These are phyloP conservation scores for Macrobrachium nipponense DNA, from an alignment of 1,140 invertebrate genomes.

Conservation along the genomic window DNA sequence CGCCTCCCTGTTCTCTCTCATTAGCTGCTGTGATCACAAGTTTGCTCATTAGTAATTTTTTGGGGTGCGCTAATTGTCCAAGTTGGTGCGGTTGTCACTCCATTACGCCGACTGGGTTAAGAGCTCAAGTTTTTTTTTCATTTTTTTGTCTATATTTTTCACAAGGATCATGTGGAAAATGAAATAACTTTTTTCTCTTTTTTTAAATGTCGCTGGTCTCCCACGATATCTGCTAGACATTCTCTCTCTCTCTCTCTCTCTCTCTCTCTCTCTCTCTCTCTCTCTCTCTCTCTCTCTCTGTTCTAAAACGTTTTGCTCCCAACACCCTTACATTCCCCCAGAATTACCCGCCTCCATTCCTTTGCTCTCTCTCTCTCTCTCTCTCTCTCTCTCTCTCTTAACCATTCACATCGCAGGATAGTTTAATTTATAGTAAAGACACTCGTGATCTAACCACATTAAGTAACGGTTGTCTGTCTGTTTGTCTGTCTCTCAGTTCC, in stretches of 20 bases:
- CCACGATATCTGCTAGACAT: neutral
- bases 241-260: neutral
- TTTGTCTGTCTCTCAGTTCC: neutral
- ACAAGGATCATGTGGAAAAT: neutral
- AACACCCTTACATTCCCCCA: too few relatives aligned
- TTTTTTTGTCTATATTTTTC: neutral
- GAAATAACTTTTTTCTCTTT: neutral
- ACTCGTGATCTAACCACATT: too few relatives aligned
- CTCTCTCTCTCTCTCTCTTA: neutral
- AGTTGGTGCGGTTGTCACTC: slow-evolving; percentile 34
- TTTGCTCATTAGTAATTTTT: slow-evolving; percentile 54
- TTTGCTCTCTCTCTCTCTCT: neutral
- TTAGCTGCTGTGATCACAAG: slow-evolving; percentile 50
- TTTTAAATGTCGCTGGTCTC: neutral
- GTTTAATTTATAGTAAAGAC: too few relatives aligned
- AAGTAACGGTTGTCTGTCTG: too few relatives aligned
- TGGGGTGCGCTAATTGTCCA: slow-evolving; percentile 36
- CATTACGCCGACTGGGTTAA: slow-evolving; percentile 18
- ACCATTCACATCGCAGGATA: too few relatives aligned
- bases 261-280: neutral
- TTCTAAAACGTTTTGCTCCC: neutral
- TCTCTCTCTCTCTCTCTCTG: neutral
- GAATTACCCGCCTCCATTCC: neutral
- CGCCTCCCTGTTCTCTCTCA: slow-evolving; percentile 20
- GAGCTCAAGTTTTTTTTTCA: neutral